Conservation (phyloP, 2,797 vertebrate species). For the Betta splendens region DNA sequence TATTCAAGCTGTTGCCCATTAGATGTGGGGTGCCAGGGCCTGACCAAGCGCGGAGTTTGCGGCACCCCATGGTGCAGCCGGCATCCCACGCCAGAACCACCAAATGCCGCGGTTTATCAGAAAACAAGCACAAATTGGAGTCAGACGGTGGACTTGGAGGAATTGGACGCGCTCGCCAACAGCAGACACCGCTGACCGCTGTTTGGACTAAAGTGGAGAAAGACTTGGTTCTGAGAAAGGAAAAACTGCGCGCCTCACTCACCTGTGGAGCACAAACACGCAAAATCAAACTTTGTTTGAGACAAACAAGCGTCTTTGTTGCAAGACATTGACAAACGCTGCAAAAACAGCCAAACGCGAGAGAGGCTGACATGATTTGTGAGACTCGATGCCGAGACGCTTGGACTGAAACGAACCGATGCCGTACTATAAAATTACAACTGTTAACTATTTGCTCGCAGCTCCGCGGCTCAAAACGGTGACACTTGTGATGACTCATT, state of each 20-base stretch:
- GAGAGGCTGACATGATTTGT: conserved; percentile 4
- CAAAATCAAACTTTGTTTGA: conserved; percentile 32
- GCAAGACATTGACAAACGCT: conserved; percentile 24
- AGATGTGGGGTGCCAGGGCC: conserved; percentile 84
- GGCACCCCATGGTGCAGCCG: conserved; percentile 82
- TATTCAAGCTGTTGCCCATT: conserved; percentile 89
- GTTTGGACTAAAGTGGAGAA: conserved; percentile 50
- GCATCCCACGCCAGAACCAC: conserved; percentile 83
- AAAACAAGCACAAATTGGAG: conserved; percentile 84
- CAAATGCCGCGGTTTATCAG: conserved; percentile 84
- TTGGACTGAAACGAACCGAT: conserved; percentile 9
- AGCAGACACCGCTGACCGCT: conserved; percentile 62
- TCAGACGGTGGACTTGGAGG: conserved; percentile 83
- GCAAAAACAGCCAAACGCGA: conserved; percentile 6
- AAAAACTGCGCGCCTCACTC: conserved; percentile 22
- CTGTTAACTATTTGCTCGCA: conserved; percentile 32
- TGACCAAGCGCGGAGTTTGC: conserved; percentile 84
- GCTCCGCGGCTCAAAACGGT: conserved; percentile 32
- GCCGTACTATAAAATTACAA: conserved; percentile 42
- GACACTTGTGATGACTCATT: conserved; percentile 58
- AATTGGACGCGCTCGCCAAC: conserved; percentile 65
- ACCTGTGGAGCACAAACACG: conserved; percentile 42
- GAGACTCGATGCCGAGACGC: not conserved
- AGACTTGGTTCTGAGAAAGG: too few species aligned
- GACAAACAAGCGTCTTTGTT: conserved; percentile 29